Percentiles rank a stretch among this genome's conserved stretches.
Evolutionary conservation across 2,888 invertebrate species (phyloP).

Genomic region (Tetragonisca angustula): DNA sequence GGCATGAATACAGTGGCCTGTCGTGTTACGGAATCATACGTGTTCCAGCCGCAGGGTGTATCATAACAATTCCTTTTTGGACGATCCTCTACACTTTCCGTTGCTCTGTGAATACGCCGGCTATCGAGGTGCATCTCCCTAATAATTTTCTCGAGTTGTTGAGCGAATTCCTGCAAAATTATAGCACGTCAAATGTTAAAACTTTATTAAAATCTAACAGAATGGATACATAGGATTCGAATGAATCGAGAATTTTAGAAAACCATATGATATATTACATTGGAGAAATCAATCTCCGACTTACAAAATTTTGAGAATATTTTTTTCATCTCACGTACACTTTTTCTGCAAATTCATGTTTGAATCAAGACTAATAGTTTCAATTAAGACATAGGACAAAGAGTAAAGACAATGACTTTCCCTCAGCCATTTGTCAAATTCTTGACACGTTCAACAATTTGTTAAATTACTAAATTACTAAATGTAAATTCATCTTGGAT

Average conservation of each 20-base stretch:
- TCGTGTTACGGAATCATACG: conserved; percentile 85
- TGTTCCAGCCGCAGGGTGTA: conserved; percentile 87
- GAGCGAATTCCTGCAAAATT: conserved; percentile 68
- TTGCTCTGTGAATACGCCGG: conserved; percentile 66
- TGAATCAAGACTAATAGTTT: neutral
- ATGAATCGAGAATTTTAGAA: neutral
- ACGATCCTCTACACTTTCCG: conserved; percentile 59
- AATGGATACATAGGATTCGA: neutral
- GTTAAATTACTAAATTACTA: neutral
- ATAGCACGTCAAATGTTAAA: neutral
- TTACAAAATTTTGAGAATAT: neutral
- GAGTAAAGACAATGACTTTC: no score
- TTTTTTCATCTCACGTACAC: neutral
- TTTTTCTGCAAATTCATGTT: neutral
- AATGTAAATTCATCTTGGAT: neutral
- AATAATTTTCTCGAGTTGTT: conserved; percentile 66
- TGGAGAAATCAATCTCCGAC: neutral
- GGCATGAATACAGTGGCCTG: conserved; percentile 85
- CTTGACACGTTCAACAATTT: no score
- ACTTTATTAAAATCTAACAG: neutral
- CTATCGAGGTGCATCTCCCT: conserved; percentile 61
- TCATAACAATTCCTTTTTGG: conserved; percentile 76
- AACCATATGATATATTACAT: neutral
- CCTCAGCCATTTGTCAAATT: no score
- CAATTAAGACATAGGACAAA: neutral